A percentile compares a stretch with the other conserved stretches of the same genome.
These are phyloP conservation scores for Arctocebus calabarensis DNA, from an alignment of 2,797 vertebrate species.

Conservation along the genomic window DNA sequence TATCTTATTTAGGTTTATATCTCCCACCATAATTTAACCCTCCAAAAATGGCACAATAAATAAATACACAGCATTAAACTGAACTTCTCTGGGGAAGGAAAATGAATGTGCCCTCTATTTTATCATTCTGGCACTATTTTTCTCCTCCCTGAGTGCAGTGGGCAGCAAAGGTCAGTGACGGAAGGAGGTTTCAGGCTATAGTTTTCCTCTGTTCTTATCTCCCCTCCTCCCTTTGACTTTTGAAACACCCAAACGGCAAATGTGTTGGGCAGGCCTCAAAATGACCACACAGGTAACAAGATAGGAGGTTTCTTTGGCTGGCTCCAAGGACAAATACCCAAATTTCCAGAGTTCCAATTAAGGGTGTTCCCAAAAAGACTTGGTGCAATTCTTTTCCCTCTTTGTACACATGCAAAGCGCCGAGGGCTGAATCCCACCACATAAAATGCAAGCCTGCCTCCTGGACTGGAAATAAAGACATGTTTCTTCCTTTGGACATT, in stretches of 20 bases:
- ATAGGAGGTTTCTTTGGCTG: background rate
- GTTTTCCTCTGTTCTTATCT: fast-evolving
- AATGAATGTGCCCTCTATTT: fast-evolving
- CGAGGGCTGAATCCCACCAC: background rate
- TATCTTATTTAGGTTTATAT: background rate
- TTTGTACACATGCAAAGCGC: background rate
- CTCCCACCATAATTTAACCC: too few species aligned
- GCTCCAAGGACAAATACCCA: background rate
- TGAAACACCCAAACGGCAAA: background rate
- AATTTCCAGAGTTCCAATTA: background rate
- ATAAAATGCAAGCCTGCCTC: background rate
- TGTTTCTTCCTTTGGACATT: background rate
- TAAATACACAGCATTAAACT: fast-evolving
- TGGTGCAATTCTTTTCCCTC: fast-evolving
- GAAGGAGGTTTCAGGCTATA: background rate
- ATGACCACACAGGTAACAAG: background rate
- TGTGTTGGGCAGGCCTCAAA: background rate
- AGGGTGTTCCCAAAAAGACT: background rate
- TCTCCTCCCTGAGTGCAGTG: background rate
- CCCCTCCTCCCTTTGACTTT: background rate
- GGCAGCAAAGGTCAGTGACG: too few species aligned
- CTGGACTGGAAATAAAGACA: background rate
- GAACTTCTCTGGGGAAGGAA: background rate
- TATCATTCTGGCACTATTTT: background rate
- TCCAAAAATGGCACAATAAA: too few species aligned